Evolutionary conservation across 2,888 invertebrate genomes (phyloP).

Genomic region (Arrhopalites spinosus): DNA sequence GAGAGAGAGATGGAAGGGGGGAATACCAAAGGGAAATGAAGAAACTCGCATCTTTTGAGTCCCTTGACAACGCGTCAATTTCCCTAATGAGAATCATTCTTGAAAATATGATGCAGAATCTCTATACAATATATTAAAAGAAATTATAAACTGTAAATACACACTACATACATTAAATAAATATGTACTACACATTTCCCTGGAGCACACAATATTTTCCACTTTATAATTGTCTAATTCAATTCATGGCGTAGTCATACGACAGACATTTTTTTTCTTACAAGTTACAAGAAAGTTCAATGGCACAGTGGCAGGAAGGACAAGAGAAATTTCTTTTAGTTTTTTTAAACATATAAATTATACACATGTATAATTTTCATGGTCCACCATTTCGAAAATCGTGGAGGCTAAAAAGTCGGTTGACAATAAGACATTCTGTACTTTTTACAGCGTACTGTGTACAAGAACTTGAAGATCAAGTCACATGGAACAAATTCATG

Average conservation of each 20-base stretch:
- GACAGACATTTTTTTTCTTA: too few species aligned
- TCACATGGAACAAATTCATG: too few species aligned
- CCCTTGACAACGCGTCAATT: conserved; percentile 31
- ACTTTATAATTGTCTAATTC: background rate
- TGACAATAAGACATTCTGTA: background rate
- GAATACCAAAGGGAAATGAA: background rate
- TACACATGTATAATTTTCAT: too few species aligned
- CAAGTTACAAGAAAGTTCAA: too few species aligned
- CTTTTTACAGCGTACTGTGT: background rate
- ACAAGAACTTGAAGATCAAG: too few species aligned
- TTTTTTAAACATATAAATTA: too few species aligned
- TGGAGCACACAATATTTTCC: too few species aligned
- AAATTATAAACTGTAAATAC: background rate
- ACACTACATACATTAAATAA: too few species aligned
- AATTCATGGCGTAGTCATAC: background rate
- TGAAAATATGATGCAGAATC: too few species aligned
- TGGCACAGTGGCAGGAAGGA: too few species aligned
- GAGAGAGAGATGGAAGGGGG: background rate
- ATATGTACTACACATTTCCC: background rate
- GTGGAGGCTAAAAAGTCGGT: background rate
- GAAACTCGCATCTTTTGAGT: background rate
- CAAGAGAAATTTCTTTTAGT: too few species aligned
- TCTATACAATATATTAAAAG: too few species aligned
- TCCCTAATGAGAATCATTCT: conserved; percentile 23
- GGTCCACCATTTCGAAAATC: background rate